Evolutionary conservation across 2,797 vertebrate genomes (phyloP), one percentile per base, ranked within the genome.

Genomic region (Spondyliosoma cantharus): DNA sequence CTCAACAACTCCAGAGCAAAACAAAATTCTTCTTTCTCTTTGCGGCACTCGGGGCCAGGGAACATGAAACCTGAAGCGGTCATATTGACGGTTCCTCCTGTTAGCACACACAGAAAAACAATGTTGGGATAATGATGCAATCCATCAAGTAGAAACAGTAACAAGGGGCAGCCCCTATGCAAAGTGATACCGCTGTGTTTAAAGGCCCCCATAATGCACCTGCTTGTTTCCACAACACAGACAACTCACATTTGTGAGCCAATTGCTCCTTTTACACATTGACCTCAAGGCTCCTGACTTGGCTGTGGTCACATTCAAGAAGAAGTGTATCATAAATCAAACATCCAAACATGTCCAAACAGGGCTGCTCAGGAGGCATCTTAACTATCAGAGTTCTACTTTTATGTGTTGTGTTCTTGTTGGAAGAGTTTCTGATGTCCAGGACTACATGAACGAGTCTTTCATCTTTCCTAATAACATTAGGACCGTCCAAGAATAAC

Each of bases 151-250:
- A 62, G 73, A 64, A 82, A 64, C 42, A 43, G 89, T 66, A 90
- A 87, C 78, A 74, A 80, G 58, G 65, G 71, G 60, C 75, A 78
- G 86, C 89, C 92, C 91, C 77, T 75, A 91, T 93, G 92, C 89
- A 92, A 90, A 89, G 84, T 82, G 90, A 92, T 85, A 87, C 90
- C 15, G 20, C 49, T 71, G 66, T 61, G 61, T 76, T 83, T 76
- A 53, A 76, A 85, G 53, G 75, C 60, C 68, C 76, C 70, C 78
- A 78, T 66, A 82, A 86, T 60, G 59, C 85, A 92, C 84, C 89
- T 89, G 82, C 84, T 87, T 90, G 87, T 93, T 91, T 90, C 84
- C 85, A 91, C 74, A 90, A 91, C 86, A 92, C 17, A 68, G 64
- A 60, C 57, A 72, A 74, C 70, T 86, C 69, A 54, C 77, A 76